These are phyloP conservation scores for Gerris lacustris DNA, from an alignment of 2,888 invertebrate species.

Conservation along the genomic window DNA sequence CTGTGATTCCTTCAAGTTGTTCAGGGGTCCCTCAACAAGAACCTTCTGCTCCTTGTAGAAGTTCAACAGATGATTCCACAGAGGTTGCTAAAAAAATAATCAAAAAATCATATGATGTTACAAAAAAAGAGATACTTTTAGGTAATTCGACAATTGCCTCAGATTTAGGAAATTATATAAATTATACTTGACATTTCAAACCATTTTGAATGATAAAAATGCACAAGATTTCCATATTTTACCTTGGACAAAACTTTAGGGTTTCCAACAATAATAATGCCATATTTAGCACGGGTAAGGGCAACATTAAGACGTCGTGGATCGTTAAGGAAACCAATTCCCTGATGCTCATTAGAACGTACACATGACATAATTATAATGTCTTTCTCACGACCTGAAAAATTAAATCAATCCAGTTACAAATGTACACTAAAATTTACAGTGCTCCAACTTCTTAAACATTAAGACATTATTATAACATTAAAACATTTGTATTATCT, in stretches of 20 bases:
- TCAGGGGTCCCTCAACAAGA: conserved; percentile 92
- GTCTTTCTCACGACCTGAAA: conserved; percentile 71
- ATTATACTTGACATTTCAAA: neutral
- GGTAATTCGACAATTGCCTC: neutral
- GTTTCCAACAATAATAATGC: conserved; percentile 96
- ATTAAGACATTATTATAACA: too few relatives aligned
- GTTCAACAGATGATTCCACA: conserved; percentile 95
- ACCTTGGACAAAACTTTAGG: conserved; percentile 92
- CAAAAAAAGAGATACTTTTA: neutral
- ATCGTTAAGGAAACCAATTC: conserved; percentile 96
- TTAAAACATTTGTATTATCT: too few relatives aligned
- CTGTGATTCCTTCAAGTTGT: conserved; percentile 89
- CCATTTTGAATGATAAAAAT: neutral
- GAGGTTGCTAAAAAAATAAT: conserved; percentile 52
- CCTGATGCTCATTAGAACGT: conserved; percentile 94
- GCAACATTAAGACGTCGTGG: conserved; percentile 96
- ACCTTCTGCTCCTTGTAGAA: conserved; percentile 97
- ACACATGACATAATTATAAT: conserved; percentile 99
- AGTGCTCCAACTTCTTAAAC: too few relatives aligned
- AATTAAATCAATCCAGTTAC: neutral
- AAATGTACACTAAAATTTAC: too few relatives aligned
- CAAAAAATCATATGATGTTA: neutral
- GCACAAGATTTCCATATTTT: conserved; percentile 20
- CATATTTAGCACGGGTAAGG: conserved; percentile 91
- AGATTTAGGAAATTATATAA: neutral